Conservation (phyloP, 2,888 invertebrate genomes). For the Drosophila ustulata region DNA sequence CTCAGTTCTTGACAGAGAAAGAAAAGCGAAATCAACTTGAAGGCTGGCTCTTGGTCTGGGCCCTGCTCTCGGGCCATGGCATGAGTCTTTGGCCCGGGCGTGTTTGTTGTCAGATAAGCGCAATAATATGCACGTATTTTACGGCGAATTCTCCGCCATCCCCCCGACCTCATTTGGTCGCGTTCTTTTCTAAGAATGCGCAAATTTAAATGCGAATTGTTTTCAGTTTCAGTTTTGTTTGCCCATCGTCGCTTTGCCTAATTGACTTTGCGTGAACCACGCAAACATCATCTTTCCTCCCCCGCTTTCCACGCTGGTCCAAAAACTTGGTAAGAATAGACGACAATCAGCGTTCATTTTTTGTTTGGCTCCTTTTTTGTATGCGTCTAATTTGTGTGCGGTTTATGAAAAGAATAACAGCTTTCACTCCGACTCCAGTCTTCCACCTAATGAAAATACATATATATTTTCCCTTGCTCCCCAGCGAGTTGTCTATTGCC, state of each 20-base stretch:
- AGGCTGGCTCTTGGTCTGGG: slow-evolving; percentile 33
- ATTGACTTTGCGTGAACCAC: slow-evolving; percentile 66
- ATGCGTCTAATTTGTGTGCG: slow-evolving; percentile 74
- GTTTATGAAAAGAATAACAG: slow-evolving; percentile 62
- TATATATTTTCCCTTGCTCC: neutral
- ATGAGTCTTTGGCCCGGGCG: slow-evolving; percentile 71
- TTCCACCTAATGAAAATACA: slow-evolving; percentile 42
- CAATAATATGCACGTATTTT: slow-evolving; percentile 78
- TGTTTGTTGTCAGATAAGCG: slow-evolving; percentile 82
- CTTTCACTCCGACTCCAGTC: slow-evolving; percentile 17
- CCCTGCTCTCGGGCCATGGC: slow-evolving; percentile 4
- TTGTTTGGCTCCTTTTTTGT: slow-evolving; percentile 56
- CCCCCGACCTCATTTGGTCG: slow-evolving; percentile 12
- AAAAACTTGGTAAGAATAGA: slow-evolving; percentile 69
- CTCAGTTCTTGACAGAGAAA: slow-evolving; percentile 51
- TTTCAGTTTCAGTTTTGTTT: slow-evolving; percentile 76
- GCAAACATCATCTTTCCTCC: slow-evolving; percentile 9
- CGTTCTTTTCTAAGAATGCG: slow-evolving; percentile 67
- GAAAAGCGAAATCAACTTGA: slow-evolving; percentile 67
- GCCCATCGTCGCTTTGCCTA: slow-evolving; percentile 71
- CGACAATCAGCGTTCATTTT: slow-evolving; percentile 72
- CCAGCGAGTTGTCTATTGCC: slow-evolving; percentile 3
- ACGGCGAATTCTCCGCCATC: slow-evolving; percentile 48
- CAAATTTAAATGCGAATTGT: slow-evolving; percentile 79
- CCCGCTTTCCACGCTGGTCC: neutral